Base-by-base conservation (phyloP, 2,888 invertebrate species). In the Parnassius glacialis region DNA sequence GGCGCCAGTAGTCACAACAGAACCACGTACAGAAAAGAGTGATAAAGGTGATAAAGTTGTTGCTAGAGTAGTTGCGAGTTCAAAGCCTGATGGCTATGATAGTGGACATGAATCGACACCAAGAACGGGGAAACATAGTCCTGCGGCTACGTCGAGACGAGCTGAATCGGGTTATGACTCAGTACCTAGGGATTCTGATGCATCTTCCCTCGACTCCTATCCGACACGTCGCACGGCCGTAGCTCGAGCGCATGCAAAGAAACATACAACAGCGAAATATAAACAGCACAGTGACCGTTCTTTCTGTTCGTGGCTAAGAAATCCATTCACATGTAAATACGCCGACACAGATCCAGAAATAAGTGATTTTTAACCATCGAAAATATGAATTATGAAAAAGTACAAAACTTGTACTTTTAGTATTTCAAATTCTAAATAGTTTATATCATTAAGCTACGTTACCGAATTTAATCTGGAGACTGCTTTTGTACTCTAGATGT, bases 91-190 rank as follows among this genome's bases (percentile, higher is more conserved):
- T 73, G 96, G 96, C 7, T 96, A 96, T 74, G 96, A 96, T 76
- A 96, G 96, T 71, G 96, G 96, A 0, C 96, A 96, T 72, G 96
- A 96, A 74, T 96, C 96, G 1, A 96, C 96, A 2, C 96, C 96
- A 0, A 91, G 96, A 13, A 96, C 96, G 12, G 95, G 96, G 1
- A 96, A 96, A 79, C 95, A 96, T 69, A 96, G 96, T 69, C 95
- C 95, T 0, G 95, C 94, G 0, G 96, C 95, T 0, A 94, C 96
- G 3, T 96, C 96, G 0, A 90, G 96, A 69, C 93, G 96, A 57
- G 96, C 97, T 3, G 97, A 97, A 80, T 97, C 96, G 75, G 98
- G 98, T 1, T 98, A 97, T 76, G 98, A 98, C 78, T 97, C 97
- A 74, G 96, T 97, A 68, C 95, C 97, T 10, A 92, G 97, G 65